phyloP scores from a whole-genome alignment of 2,888 invertebrate genomes.

The Marasmarcha lunaedactyla region DNA sequence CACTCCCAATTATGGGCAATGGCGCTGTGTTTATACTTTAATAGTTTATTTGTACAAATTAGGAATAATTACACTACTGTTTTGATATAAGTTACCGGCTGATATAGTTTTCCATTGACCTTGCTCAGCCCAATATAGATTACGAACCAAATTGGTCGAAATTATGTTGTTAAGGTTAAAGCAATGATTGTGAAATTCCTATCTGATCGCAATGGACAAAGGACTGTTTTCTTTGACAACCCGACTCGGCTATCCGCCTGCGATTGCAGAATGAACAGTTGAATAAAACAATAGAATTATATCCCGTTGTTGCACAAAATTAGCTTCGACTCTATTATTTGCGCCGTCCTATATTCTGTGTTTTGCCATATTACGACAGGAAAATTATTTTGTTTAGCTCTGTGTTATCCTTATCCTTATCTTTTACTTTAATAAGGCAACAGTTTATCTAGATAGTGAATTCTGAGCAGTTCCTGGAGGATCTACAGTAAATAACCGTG shows the following conservation, averaged over 20 bases:
- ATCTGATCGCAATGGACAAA: neutral
- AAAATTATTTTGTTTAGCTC: too few species aligned
- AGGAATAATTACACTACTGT: slow-evolving; percentile 31
- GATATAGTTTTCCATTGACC: slow-evolving; percentile 2
- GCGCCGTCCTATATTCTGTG: slow-evolving; percentile 6
- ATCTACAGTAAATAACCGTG: too few species aligned
- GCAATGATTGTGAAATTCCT: neutral
- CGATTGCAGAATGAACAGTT: slow-evolving; percentile 28
- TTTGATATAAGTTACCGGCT: slow-evolving; percentile 15
- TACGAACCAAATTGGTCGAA: neutral
- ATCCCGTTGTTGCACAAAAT: slow-evolving; percentile 19
- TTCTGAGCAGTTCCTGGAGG: too few species aligned
- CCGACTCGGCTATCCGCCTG: slow-evolving; percentile 28
- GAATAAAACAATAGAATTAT: slow-evolving; percentile 49
- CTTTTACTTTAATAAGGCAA: too few species aligned
- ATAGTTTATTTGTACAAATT: slow-evolving; percentile 40
- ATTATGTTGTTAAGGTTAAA: neutral
- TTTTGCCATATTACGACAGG: slow-evolving; percentile 3
- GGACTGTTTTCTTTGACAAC: slow-evolving; percentile 36
- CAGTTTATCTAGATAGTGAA: too few species aligned
- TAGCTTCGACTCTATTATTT: slow-evolving; percentile 5
- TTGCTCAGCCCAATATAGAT: neutral
- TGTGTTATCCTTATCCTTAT: too few species aligned
- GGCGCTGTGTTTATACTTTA: slow-evolving; percentile 39
- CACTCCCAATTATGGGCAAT: slow-evolving; percentile 48